These are phyloP conservation scores for Phaethornis superciliosus DNA, from an alignment of 2,113 vertebrate genomes.

Conservation along the genomic window DNA sequence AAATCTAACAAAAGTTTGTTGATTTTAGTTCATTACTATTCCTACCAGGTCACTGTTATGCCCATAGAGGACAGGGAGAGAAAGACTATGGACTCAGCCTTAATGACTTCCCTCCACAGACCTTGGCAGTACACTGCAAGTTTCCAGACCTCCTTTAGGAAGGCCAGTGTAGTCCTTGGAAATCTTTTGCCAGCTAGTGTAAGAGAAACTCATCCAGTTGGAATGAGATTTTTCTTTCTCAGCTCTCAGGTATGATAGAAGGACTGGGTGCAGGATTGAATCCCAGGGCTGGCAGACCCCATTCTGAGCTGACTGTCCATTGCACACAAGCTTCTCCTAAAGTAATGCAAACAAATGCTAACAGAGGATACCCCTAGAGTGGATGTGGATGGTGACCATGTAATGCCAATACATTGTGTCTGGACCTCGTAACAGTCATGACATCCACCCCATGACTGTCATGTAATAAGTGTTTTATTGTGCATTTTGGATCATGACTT, in stretches of 20 bases:
- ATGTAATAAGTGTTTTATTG: not conserved
- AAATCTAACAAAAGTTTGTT: not conserved
- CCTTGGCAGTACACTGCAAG: not conserved
- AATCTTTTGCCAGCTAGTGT: not conserved
- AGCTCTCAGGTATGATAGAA: not conserved
- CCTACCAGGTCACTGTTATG: not conserved
- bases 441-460: not conserved
- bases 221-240: not conserved
- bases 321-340: not conserved
- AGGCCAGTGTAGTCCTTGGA: not conserved
- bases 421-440: not conserved
- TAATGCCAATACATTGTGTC: rapidly evolving
- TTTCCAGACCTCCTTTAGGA: not conserved
- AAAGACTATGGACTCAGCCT: not conserved
- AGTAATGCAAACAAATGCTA: not conserved
- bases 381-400: rapidly evolving
- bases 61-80: not conserved
- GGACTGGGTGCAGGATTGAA: not conserved
- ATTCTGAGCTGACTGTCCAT: not conserved
- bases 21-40: not conserved
- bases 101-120: not conserved
- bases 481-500: not conserved
- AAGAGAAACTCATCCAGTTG: not conserved
- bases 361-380: not conserved
- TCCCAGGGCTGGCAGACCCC: not conserved